Conservation (phyloP, 2,888 invertebrate species). For the Pyralis farinalis region DNA sequence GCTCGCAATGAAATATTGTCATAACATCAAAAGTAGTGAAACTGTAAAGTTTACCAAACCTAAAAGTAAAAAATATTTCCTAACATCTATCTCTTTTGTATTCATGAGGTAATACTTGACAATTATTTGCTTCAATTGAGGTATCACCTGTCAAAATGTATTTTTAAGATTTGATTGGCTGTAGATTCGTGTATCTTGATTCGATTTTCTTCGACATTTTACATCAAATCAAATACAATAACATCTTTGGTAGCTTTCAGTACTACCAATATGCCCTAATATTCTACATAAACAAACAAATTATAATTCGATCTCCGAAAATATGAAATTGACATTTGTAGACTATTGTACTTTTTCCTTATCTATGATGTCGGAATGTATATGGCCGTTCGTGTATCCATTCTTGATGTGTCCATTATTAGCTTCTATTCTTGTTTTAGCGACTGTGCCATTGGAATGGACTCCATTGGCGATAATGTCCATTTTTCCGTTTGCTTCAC, state of each 20-base stretch:
- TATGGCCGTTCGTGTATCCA: constrained; percentile 43
- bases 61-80: too few relatives aligned
- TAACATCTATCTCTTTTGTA: too few relatives aligned
- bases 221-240: background rate
- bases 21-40: background rate
- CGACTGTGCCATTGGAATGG: constrained; percentile 10
- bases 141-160: too few relatives aligned
- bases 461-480: constrained; percentile 17
- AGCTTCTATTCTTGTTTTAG: constrained; percentile 9
- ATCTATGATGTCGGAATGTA: constrained; percentile 32
- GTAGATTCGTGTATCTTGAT: background rate
- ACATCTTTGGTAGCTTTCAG: constrained; percentile 4
- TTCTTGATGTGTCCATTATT: constrained; percentile 35
- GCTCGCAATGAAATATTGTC: constrained; percentile 37
- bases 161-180: too few relatives aligned
- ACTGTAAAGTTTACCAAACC: too few relatives aligned
- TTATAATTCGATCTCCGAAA: too few relatives aligned
- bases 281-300: too few relatives aligned
- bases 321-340: too few relatives aligned
- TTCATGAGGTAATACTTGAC: too few relatives aligned
- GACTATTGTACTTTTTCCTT: constrained; percentile 65
- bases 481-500: constrained; percentile 14
- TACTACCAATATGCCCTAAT: constrained; percentile 4
- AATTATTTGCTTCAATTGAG: too few relatives aligned
- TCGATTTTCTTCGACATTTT: background rate